Base-by-base conservation (phyloP, 2,888 invertebrate species). In the Sepiola atlantica region DNA sequence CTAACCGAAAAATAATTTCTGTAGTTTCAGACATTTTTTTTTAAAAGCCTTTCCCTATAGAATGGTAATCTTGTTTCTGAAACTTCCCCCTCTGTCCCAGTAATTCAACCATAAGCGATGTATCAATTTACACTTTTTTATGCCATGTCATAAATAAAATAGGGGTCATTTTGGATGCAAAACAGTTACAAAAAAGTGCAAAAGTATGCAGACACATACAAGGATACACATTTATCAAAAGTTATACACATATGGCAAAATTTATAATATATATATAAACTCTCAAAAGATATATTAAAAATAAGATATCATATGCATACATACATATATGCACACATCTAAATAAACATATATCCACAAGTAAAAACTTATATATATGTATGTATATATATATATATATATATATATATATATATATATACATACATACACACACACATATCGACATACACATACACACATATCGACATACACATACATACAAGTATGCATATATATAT, bases 21-120 rank as follows among this genome's bases (percentile, higher is more conserved):
- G 77, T n/a, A 77, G 77, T 77, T 77, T 77, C 77, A 77, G 77
- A 77, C 77, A 77, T 77, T 77, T 61, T n/a, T 77, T 61, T 77
- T n/a, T 16, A n/a, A 32, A 77, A 77, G 77, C n/a, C 16, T 77
- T 3, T 77, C 77, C 77, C 77, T 32, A 77, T 14, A 77, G 77
- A 77, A 77, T 16, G 32, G 77, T n/a, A 77, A 77, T 77, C n/a
- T n/a, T 18, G 45, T n/a, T 77, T 77, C n/a, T 77, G 32, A 77
- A 12, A 77, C 77, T n/a, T 14, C 32, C 8, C 45, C 45, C 45
- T 45, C 77, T 16, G n/a, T 77, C n/a, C 77, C n/a, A 32, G 77
- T 32, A 77, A 77, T 77, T 77, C 77, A 77, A n/a, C 32, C 77
- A n/a, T 77, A 77, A 77, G n/a, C n/a, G n/a, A 12, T 1, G 32